Conservation (phyloP, 2,113 vertebrate genomes). For the Pampusana beccarii region DNA sequence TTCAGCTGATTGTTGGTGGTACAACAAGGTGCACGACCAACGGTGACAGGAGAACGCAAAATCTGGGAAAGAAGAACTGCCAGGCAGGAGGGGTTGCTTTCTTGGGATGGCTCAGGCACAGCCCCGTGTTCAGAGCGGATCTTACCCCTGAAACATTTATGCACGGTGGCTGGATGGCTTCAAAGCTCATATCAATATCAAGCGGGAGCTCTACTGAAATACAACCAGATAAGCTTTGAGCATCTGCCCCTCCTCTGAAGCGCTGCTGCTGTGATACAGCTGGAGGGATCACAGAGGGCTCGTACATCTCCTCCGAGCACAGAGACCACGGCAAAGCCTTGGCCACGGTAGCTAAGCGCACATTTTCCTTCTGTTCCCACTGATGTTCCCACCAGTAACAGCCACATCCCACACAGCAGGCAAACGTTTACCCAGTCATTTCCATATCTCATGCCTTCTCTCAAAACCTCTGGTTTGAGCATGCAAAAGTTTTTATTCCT, state of each 20-base stretch:
- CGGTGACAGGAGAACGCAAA: not conserved
- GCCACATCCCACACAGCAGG: not conserved
- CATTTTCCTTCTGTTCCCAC: slow-evolving; percentile 24
- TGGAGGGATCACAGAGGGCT: not conserved
- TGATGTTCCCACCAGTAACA: not conserved
- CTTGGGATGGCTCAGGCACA: not conserved
- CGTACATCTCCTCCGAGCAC: not conserved
- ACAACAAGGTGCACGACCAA: not conserved
- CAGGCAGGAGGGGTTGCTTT: not conserved
- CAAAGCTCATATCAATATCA: not conserved
- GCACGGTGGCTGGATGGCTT: not conserved
- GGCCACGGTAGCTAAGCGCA: not conserved
- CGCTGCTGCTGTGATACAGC: not conserved
- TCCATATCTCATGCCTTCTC: not conserved
- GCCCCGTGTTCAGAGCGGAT: not conserved
- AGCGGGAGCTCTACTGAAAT: not conserved
- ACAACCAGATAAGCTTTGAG: not conserved
- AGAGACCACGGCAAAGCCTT: not conserved
- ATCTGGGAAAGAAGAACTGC: not conserved
- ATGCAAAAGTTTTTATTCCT: not conserved
- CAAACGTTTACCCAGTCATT: not conserved
- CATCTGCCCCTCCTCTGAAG: slow-evolving; percentile 21
- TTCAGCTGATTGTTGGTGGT: not conserved
- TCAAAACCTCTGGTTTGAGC: not conserved
- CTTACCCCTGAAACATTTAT: slow-evolving; percentile 26